Evolutionary conservation across 2,797 vertebrate genomes (phyloP), one percentile per base, ranked within the genome.

Genomic region (Macropodus opercularis): DNA sequence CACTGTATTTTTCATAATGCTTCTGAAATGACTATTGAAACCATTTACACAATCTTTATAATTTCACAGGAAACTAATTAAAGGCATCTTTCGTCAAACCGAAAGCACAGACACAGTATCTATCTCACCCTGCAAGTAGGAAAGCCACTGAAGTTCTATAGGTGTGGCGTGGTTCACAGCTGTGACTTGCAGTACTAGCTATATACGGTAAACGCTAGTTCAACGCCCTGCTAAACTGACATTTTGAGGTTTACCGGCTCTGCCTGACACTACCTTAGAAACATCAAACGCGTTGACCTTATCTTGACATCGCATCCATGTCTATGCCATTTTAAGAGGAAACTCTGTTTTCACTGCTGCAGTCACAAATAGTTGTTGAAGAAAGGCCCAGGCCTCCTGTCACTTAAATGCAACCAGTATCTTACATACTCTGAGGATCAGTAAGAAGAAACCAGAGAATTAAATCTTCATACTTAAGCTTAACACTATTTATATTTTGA

Each of bases 141-240:
- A 24, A 18, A 0, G 1, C 19, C 17, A 44, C 31, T 53, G 12
- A 11, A 36, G 26, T 15, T 29, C 36, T 17, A 10, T 55, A 59
- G 61, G 55, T 64, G 69, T 74, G 51, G 54, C 4, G 0, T 9
- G 18, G 48, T 34, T 75, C 47, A 38, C 44, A 55, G 50, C 57
- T 64, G 54, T 19, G 0, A 5, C 14, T 2, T 19, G 14, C 48
- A 32, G 17, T 29, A 13, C 43, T 40, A 5, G 8, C n/a, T n/a
- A 7, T 56, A 1, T 9, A 8, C 15, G 5, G 15, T 35, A 8
- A n/a, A 40, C 12, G 19, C 22, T 36, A 50, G 0, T 10, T 22
- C 32, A 73, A 63, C 60, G 17, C 80, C 80, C 86, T 61, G 58
- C 13, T 61, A 57, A 89, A 90, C 88, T 83, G 86, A 85, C 81